Evolutionary conservation across 2,797 vertebrate genomes (phyloP), one percentile per base, ranked within the genome.

Genomic region (Amblyopsis hoosieri): DNA sequence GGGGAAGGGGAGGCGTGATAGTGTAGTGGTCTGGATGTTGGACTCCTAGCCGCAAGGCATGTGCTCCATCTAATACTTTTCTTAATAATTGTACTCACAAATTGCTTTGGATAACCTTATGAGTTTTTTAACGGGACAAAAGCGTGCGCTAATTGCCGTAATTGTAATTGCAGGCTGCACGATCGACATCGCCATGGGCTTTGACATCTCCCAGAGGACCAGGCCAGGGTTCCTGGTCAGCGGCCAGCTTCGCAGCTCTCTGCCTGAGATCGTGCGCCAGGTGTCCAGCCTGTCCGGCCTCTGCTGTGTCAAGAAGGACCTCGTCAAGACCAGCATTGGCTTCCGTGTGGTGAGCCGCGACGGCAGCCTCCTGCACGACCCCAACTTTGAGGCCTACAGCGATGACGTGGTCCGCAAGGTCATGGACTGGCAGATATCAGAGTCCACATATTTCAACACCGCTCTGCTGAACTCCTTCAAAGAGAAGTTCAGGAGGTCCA

Each of bases 141-240:
- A 29, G 23, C 23, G 23, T 29, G 23, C 23, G 23, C 3, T 29
- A 29, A 29, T 1, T 2, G 1, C 42, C 1, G 37, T 4, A 69
- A 33, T 29, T n/a, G 62, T 17, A 12, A 0, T 46, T n/a, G 1
- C 66, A 95, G 95, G 13, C 33, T 97, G 96, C 60, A 56, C 12
- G 29, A 63, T 95, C 11, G 92, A 95, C 64, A 85, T 98, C 69
- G 92, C 89, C 52, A 57, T 97, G 64, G 95, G 92, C 51, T 90
- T 97, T 17, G 95, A 96, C 71, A 90, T 92, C 68, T 93, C 95
- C 0, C 72, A 17, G 4, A 71, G 1, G 4, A 10, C 1, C 1
- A 65, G 45, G 2, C 65, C 55, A 10, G 66, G 64, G 13, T 54
- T 49, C 7, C 72, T 93, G 29, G 47, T 84, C 69, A 85, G 66